Evolutionary conservation across 2,113 vertebrate species (phyloP).

Genomic region (Catagonus wagneri): DNA sequence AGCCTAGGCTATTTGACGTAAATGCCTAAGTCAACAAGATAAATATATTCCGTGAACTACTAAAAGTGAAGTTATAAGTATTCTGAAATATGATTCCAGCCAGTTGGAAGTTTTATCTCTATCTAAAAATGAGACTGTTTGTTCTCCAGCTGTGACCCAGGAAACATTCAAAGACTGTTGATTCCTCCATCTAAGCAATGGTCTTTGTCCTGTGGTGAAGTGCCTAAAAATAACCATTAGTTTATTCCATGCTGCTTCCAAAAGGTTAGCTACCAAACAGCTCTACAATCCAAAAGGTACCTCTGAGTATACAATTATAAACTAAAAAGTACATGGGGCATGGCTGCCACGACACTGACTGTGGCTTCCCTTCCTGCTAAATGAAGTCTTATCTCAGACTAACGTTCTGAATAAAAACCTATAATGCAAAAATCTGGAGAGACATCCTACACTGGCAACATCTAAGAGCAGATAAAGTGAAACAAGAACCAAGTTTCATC

Average conservation of each 20-base stretch:
- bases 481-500: background rate
- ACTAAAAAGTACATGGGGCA: background rate
- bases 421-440: background rate
- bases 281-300: background rate
- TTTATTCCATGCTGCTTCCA: background rate
- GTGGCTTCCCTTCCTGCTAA: background rate
- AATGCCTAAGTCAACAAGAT: slow-evolving; percentile 65
- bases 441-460: background rate
- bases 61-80: slow-evolving; percentile 68
- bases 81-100: slow-evolving; percentile 53
- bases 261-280: slow-evolving; percentile 53
- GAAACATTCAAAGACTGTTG: slow-evolving; percentile 49
- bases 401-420: background rate
- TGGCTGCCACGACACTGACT: background rate
- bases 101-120: slow-evolving; percentile 62
- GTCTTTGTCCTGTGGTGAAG: background rate
- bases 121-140: slow-evolving; percentile 67
- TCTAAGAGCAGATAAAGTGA: background rate
- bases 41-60: slow-evolving; percentile 67
- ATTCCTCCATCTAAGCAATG: slow-evolving; percentile 40
- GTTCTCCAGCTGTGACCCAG: slow-evolving; percentile 57
- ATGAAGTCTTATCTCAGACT: background rate
- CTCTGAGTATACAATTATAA: background rate
- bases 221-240: background rate
- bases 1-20: background rate